Evolutionary conservation across 2,888 invertebrate genomes (phyloP), one percentile per base, ranked within the genome.

Genomic region (Drosophila emarginata): DNA sequence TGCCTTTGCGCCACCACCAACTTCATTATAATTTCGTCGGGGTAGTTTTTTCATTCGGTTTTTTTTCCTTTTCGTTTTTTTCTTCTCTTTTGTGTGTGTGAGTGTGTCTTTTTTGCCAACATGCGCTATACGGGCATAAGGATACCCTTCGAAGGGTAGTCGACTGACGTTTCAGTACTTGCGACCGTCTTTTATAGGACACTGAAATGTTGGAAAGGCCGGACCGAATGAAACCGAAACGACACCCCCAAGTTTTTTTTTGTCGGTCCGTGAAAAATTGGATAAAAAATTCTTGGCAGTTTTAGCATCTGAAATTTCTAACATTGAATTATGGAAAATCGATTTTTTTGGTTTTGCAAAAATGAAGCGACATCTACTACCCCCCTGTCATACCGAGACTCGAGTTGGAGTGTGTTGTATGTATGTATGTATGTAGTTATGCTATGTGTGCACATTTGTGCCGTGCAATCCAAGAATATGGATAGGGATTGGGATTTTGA

Each of bases 11-110:
- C 86, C 82, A 82, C 82, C 86, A 86, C 82, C 82, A 83, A 85
- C 86, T 80, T 80, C 85, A 84, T 84, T 84, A 84, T 84, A 84
- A 84, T 84, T 84, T 76, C 80, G 87, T 84, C 85, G 85, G 87
- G 84, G 84, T 84, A 81, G 84, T 84, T 84, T 84, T 84, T 84
- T 80, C 79, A 77, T 76, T 77, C 60, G 45, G 64, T 74, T 78
- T 74, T 70, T 68, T 56, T 51, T 7, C 50, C 37, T 45, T 72
- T 74, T 76, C 58, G 73, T 78, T 74, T 70, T 68, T 56, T 39
- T 14, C 28, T 21, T 21, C 21, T 45, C 45, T 11, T 4, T 45
- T 18, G 18, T 50, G 63, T 61, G 56, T 71, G 40, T 63, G n/a
- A 54, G 40, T 66, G 26, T 53, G 37, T 37, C 37, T n/a, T 60